Evolutionary conservation across 2,797 vertebrate genomes (phyloP).

Genomic region (Anableps anableps): DNA sequence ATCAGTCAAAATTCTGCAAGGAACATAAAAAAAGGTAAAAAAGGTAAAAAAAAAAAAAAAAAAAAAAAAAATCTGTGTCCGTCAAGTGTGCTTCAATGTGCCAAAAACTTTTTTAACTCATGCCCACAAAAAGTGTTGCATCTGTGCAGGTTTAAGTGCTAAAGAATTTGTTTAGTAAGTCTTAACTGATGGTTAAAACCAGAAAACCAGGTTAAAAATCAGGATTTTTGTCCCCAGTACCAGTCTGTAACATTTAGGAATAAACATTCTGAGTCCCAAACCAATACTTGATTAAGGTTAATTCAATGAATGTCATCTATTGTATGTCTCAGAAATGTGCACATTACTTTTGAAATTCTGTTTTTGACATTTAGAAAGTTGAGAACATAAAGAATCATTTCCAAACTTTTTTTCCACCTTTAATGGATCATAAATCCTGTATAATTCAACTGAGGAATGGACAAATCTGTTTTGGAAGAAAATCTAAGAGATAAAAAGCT

Average conservation of each 20-base stretch:
- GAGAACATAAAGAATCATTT: background rate
- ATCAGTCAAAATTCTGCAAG: background rate
- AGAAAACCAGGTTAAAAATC: background rate
- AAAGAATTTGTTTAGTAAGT: background rate
- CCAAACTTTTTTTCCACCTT: background rate
- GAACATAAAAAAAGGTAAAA: background rate
- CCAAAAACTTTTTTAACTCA: background rate
- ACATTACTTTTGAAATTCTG: no score
- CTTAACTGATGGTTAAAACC: background rate
- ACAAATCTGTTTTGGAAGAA: background rate
- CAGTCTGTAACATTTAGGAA: background rate
- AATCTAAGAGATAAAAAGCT: background rate
- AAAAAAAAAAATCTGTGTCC: background rate
- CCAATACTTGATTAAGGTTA: background rate
- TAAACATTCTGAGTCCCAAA: background rate
- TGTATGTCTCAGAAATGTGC: background rate
- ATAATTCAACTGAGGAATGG: no score
- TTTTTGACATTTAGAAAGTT: background rate
- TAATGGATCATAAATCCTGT: background rate
- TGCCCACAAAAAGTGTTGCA: background rate
- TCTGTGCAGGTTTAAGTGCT: background rate
- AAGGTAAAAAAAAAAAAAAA: no score
- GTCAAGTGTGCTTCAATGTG: background rate
- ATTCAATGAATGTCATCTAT: background rate
- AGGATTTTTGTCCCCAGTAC: background rate